Base-by-base conservation (phyloP, 2,113 vertebrate genomes). In the Salvelinus namaycush region DNA sequence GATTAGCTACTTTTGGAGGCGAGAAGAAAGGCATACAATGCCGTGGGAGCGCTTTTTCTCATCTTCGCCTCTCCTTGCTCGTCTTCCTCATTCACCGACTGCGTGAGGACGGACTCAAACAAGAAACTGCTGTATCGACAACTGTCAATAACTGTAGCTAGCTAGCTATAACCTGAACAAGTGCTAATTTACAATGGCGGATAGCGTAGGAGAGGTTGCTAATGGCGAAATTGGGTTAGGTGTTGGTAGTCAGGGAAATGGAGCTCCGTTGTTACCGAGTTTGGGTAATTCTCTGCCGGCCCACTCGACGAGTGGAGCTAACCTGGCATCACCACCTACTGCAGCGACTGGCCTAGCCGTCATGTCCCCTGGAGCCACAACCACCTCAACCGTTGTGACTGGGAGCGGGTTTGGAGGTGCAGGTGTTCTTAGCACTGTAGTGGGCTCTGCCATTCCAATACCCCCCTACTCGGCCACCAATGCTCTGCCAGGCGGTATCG, bases 131-230 rank as follows among this genome's bases (percentile, higher is more conserved):
- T 34, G 39, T 68, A 69, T 44, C 72, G 72, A 84, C 76, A 81
- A 64, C 73, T 75, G 86, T 81, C 86, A 75, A 80, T 83, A 24
- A 67, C 24, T 14, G 79, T 71, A 54, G 79, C 77, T 78, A 68
- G 48, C 74, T 57, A 54, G 68, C 74, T 27, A 27, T 29, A 31
- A 29, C 68, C 34, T 44, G 22, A 49, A 74, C 48, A 76, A 73
- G 79, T 76, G 31, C 74, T 74, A 4, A 29, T 6, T 78, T 59
- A 83, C 81, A 68, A 94, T 94, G 93, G 93, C 93, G 77, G 93
- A 94, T 82, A 89, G 87, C 78, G 80, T 80, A 6, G 91, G 80
- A 48, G 87, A 90, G 5, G 79, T 84, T 84, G 80, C 83, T 74
- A 83, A 80, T 75, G 86, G 85, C 65, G 87, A 80, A 34, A 80